phyloP scores from a whole-genome alignment of 1,140 invertebrate genomes.

The Zaprionus tsacasi region DNA sequence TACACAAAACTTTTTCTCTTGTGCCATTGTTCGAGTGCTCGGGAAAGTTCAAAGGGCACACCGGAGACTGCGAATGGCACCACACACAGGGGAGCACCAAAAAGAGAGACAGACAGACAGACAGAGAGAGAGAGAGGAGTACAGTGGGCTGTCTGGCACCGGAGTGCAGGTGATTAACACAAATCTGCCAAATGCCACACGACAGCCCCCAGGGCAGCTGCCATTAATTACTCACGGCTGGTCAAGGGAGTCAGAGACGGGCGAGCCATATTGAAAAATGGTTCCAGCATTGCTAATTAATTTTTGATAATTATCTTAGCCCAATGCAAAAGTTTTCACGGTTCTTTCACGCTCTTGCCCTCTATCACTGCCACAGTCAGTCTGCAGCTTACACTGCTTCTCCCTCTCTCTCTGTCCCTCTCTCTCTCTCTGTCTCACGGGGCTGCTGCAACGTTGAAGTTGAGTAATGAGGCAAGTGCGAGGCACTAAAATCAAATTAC shows the following conservation, averaged over 20 bases:
- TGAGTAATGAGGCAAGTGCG: constrained; percentile 49
- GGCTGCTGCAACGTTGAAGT: constrained; percentile 43
- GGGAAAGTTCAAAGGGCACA: constrained; percentile 68
- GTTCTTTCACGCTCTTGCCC: background rate
- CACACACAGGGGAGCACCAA: constrained; percentile 1
- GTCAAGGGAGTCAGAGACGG: constrained; percentile 17
- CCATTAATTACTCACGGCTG: constrained; percentile 58
- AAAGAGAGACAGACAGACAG: background rate
- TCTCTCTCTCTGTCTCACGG: background rate
- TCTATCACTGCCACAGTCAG: background rate
- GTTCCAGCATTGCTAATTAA: constrained; percentile 59
- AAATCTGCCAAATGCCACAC: constrained; percentile 45
- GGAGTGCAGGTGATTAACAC: constrained; percentile 46
- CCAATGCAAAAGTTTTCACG: constrained; percentile 30
- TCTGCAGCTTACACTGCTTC: background rate
- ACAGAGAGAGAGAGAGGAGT: background rate
- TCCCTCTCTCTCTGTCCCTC: background rate
- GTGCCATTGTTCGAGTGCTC: constrained; percentile 60
- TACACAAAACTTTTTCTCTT: constrained; percentile 57
- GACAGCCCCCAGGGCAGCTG: constrained; percentile 20
- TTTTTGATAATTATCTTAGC: constrained; percentile 63
- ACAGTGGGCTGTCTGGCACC: constrained; percentile 14
- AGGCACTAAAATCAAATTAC: constrained; percentile 49
- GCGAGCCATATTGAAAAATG: constrained; percentile 59
- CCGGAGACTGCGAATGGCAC: constrained; percentile 28